phyloP scores from a whole-genome alignment of 2,888 invertebrate genomes.

The Tenodera sinensis region DNA sequence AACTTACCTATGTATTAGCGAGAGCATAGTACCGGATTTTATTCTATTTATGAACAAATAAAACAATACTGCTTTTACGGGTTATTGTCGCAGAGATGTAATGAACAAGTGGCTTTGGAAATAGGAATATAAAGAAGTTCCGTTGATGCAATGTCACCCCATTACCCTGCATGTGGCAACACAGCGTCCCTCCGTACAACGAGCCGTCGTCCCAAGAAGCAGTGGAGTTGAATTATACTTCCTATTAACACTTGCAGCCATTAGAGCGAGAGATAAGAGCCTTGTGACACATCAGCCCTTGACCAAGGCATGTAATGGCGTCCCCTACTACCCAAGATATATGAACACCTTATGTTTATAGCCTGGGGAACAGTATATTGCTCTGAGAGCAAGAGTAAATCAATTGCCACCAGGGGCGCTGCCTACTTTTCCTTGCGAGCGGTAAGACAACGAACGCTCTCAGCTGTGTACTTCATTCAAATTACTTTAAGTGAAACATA shows the following conservation, averaged over 20 bases:
- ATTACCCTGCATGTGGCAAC: neutral
- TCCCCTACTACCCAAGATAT: neutral
- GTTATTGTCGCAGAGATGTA: no score
- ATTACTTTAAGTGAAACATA: no score
- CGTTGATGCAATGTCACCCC: no score
- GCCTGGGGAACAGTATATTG: neutral
- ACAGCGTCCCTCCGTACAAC: neutral
- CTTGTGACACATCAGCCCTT: neutral
- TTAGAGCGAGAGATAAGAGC: neutral
- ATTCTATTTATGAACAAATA: no score
- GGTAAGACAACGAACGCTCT: no score
- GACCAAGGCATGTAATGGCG: neutral
- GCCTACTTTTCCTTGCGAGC: no score
- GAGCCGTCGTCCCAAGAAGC: neutral
- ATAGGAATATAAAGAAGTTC: no score
- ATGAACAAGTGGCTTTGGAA: no score
- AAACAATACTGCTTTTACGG: no score
- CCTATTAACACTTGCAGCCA: slow-evolving; percentile 8
- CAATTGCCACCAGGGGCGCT: neutral
- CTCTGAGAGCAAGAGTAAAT: neutral
- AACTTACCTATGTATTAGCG: no score
- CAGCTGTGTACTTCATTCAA: no score
- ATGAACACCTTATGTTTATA: neutral
- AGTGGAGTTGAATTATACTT: slow-evolving; percentile 1
- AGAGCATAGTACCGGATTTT: no score